Conservation (phyloP, 2,888 invertebrate species). For the Empis livida region DNA sequence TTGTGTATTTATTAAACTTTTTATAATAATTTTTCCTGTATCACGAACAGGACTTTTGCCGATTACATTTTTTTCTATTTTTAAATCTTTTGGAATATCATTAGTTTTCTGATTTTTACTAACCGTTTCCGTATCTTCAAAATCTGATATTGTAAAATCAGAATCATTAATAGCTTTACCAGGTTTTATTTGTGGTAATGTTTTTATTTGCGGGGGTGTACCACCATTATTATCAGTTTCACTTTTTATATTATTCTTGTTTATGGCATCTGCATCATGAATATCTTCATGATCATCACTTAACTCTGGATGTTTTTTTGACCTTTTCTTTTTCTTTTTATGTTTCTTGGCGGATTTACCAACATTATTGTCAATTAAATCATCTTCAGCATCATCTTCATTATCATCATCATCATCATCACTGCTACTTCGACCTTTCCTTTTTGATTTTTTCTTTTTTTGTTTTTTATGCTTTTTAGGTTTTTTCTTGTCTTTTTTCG, state of each 20-base stretch:
- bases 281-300: slow-evolving; percentile 21
- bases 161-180: slow-evolving; percentile 7
- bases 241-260: slow-evolving; percentile 17
- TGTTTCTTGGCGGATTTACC: slow-evolving; percentile 17
- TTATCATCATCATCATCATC: slow-evolving; percentile 16
- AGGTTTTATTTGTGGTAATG: slow-evolving; percentile 8
- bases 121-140: slow-evolving; percentile 8
- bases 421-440: slow-evolving; percentile 18
- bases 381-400: slow-evolving; percentile 9
- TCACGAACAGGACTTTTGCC: background rate
- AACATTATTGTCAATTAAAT: slow-evolving; percentile 17
- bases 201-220: slow-evolving; percentile 2
- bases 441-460: slow-evolving; percentile 27
- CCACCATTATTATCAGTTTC: slow-evolving; percentile 18
- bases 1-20: slow-evolving; percentile 52
- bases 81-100: slow-evolving; percentile 17
- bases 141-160: slow-evolving; percentile 11
- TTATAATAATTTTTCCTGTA: slow-evolving; percentile 46
- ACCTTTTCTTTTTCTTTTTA: slow-evolving; percentile 20
- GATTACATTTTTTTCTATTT: slow-evolving; percentile 9
- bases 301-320: slow-evolving; percentile 13
- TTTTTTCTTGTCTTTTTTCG: slow-evolving; percentile 25
- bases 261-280: slow-evolving; percentile 25
- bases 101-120: slow-evolving; percentile 1
- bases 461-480: slow-evolving; percentile 32